Base-by-base conservation (phyloP, 2,113 vertebrate genomes). In the Pomatostomus ruficeps region DNA sequence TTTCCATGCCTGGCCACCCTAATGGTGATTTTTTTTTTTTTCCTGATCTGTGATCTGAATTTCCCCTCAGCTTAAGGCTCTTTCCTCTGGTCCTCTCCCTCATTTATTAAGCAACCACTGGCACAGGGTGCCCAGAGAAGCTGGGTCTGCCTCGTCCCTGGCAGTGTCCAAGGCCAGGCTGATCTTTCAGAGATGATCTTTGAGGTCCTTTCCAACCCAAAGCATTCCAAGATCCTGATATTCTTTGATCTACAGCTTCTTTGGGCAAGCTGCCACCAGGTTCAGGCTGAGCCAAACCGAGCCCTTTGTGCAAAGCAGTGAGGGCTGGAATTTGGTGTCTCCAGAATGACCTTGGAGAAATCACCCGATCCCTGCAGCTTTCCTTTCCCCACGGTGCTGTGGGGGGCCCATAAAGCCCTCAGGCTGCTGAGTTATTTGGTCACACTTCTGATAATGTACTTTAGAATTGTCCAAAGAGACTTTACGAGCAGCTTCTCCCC, bases 331-430 rank as follows among this genome's bases (percentile, higher is more conserved):
- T 59, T 42, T 43, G 8, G 2, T 36, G 72, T 67, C 58, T 55
- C 6, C 67, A 68, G 58, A 82, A 66, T 3, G 59, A 81, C 86
- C 73, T 78, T 86, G 88, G 68, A 61, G 52, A 77, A 88, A 84
- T 11, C 20, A 51, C 5, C 61, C 59, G 26, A 63, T 58, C 38
- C 84, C 45, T 76, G 40, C 45, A 90, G 48, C 28, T 18, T 40
- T 84, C 26, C 19, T 22, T 67, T 29, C 77, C 46, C 1, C 0
- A 2, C 11, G 1, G 5, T 46, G 46, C 7, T 48, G 8, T 75
- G 42, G 18, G 29, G 31, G 26, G 7, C 0, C 1, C 25, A n/a
- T 12, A 45, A 82, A 75, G 48, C 38, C 18, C 62, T 70, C 29
- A 57, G 66, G 15, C 26, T 70, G 74, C 46, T 17, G 25, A 81